Base-by-base conservation (phyloP, 2,797 vertebrate species). In the Alosa sapidissima region DNA sequence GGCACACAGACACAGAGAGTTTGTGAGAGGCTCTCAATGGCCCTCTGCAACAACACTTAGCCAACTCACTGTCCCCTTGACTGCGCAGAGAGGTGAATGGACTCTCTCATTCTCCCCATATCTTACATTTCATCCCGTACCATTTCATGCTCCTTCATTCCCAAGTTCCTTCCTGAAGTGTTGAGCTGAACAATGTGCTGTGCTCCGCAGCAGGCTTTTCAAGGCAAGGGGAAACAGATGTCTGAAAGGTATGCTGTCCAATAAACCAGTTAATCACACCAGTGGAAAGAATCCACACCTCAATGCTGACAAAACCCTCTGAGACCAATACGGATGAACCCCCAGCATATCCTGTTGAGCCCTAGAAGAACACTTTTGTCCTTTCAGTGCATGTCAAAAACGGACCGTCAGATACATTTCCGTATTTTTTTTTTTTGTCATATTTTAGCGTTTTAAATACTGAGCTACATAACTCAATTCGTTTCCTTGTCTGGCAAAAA, bases 161-260 rank as follows among this genome's bases (percentile, higher is more conserved):
- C 41, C 19, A 0, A 45, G 41, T 78, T 78, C 72, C 72, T 78
- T 78, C 19, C 72, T 78, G 72, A 78, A 78, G 72, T 78, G 72
- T 78, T 78, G 19, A 47, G 36, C 14, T 78, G 81, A 86, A 83
- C 68, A 84, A 84, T 83, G 81, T 82, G 72, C 68, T 14, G 14
- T 81, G 24, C 62, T 85, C 86, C 81, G 81, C 52, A n/a, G 81
- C 60, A 52, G n/a, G 33, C 48, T 78, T 47, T 78, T 47, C 41
- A 72, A 84, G 33, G 48, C 49, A 85, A 82, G 72, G 62, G 87
- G 88, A 87, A 89, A 88, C 88, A 85, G 83, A 89, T 89, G 87
- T 87, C 83, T n/a, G 65, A 83, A 85, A 87, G 82, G 85, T 87
- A 84, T 89, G 84, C 81, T 84, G 82, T 85, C 85, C 81, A 89